Evolutionary conservation across 2,888 invertebrate genomes (phyloP).

Genomic region (Ptychoptera contaminata): DNA sequence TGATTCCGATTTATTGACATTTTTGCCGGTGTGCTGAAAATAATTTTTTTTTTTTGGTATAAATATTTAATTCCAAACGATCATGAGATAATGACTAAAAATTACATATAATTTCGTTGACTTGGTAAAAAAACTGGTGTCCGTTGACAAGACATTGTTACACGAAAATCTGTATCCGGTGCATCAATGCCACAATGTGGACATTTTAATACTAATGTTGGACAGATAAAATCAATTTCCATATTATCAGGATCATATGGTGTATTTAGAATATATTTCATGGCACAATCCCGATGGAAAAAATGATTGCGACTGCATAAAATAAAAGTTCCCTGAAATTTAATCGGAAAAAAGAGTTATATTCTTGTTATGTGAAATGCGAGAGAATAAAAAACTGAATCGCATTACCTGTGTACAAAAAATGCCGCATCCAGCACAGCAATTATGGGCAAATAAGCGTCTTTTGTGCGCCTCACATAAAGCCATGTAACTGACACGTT

Average conservation of each 20-base stretch:
- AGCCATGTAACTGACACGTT: conserved; percentile 61
- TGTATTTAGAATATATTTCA: conserved; percentile 27
- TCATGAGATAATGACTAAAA: conserved; percentile 9
- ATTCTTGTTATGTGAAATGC: conserved; percentile 4
- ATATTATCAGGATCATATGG: conserved; percentile 31
- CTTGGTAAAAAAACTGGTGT: conserved; percentile 46
- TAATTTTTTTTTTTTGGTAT: conserved; percentile 2
- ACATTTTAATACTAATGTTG: conserved; percentile 35
- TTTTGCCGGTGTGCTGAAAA: conserved; percentile 36
- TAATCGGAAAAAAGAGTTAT: background rate
- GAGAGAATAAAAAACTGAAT: background rate
- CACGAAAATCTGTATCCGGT: conserved; percentile 20
- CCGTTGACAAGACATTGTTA: conserved; percentile 41
- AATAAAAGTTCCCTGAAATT: conserved; percentile 58
- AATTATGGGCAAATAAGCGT: conserved; percentile 64
- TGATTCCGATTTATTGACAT: conserved; percentile 23
- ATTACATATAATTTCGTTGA: conserved; percentile 27
- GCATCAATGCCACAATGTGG: conserved; percentile 57
- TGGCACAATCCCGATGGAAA: conserved; percentile 68
- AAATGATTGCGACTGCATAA: conserved; percentile 65
- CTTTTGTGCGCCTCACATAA: conserved; percentile 65
- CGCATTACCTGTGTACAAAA: conserved; percentile 73
- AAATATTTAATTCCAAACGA: background rate
- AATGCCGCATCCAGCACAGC: conserved; percentile 78
- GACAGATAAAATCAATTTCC: conserved; percentile 23